A percentile compares a stretch with the other conserved stretches of the same genome.
phyloP scores from a whole-genome alignment of 2,888 invertebrate genomes.

The Chloroclysta siterata region DNA sequence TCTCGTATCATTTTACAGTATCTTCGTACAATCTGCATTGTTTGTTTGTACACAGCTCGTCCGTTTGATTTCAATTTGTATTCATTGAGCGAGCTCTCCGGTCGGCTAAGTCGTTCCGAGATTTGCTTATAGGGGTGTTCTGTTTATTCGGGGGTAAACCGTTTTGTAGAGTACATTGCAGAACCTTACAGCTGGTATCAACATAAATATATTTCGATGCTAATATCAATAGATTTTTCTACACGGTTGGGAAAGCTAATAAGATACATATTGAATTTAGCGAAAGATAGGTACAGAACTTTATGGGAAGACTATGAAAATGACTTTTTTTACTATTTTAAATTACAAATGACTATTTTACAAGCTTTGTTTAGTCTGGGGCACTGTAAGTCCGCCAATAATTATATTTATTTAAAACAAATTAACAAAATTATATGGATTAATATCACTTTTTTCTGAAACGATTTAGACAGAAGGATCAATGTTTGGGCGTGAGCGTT shows the following conservation, averaged over 20 bases:
- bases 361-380: too few relatives aligned
- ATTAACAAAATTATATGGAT: too few relatives aligned
- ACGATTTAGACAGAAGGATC: too few relatives aligned
- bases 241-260: too few relatives aligned
- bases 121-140: slow-evolving; percentile 21
- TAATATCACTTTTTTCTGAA: too few relatives aligned
- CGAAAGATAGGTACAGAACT: neutral
- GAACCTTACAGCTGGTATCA: neutral
- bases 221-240: neutral
- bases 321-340: too few relatives aligned
- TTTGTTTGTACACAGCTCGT: slow-evolving; percentile 12
- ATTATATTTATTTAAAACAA: too few relatives aligned
- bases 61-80: slow-evolving; percentile 39
- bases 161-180: slow-evolving; percentile 21
- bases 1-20: neutral
- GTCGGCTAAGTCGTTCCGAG: slow-evolving; percentile 25
- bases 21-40: neutral
- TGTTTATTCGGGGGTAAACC: slow-evolving; percentile 25
- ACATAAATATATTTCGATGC: slow-evolving; percentile 1
- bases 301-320: too few relatives aligned
- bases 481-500: too few relatives aligned
- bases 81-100: slow-evolving; percentile 32
- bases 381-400: too few relatives aligned
- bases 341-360: too few relatives aligned
- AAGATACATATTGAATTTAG: neutral